phyloP scores from a whole-genome alignment of 2,113 vertebrate genomes.

The Cyrtonyx montezumae region DNA sequence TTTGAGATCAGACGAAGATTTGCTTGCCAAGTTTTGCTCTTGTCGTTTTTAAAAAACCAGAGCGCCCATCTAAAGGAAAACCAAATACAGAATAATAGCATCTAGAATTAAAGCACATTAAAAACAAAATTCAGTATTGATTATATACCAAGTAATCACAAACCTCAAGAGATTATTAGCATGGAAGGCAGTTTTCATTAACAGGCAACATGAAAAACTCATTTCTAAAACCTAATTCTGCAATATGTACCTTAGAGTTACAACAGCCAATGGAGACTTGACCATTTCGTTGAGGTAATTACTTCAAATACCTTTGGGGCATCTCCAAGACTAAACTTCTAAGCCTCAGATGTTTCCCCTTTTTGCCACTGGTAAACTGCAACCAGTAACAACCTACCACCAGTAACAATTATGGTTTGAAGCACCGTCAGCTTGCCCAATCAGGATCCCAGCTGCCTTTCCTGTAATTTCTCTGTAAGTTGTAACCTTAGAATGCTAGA shows the following conservation, averaged over 20 bases:
- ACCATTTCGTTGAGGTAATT: not conserved
- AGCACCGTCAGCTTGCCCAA: not conserved
- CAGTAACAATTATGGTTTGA: not conserved
- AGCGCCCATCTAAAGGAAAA: slow-evolving; percentile 91
- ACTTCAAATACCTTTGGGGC: not conserved
- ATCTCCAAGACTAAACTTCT: not conserved
- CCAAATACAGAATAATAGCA: not conserved
- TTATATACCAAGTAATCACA: not conserved
- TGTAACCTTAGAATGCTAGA: no score
- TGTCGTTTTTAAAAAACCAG: slow-evolving; percentile 99
- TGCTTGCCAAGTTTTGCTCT: slow-evolving; percentile 99
- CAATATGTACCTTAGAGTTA: not conserved
- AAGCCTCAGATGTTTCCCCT: not conserved
- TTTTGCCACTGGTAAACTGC: not conserved
- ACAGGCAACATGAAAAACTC: not conserved
- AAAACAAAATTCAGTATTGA: not conserved
- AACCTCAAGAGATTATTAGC: not conserved
- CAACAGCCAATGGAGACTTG: not conserved
- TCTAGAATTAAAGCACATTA: not conserved
- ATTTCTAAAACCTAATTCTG: not conserved
- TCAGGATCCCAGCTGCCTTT: not conserved
- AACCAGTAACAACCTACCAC: not conserved
- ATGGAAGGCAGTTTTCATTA: not conserved
- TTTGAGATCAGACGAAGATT: slow-evolving; percentile 98
- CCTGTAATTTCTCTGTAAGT: not conserved